A percentile compares a stretch with the other conserved stretches of the same genome.
Conservation (phyloP, 64 coral and sea anemone species). For the Porites lutea region DNA sequence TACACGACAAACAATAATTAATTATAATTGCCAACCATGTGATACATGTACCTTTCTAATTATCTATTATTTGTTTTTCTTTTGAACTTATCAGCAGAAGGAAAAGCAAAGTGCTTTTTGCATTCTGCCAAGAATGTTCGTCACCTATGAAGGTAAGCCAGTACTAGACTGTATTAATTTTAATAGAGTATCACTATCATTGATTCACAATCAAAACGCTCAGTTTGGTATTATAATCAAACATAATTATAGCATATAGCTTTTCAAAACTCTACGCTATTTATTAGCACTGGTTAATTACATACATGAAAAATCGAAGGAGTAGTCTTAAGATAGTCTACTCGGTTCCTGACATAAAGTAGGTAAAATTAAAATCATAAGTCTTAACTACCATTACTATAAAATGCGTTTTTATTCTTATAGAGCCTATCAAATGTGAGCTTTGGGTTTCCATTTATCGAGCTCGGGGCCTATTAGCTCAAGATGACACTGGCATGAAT, state of each 20-base stretch:
- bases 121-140: slow-evolving; percentile 82
- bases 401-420: background rate
- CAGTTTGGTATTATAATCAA: no score
- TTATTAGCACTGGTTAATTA: no score
- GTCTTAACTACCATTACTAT: background rate
- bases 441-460: slow-evolving; percentile 58
- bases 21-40: no score
- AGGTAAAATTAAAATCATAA: no score
- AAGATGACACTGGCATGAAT: slow-evolving; percentile 53
- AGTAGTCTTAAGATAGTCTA: no score
- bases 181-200: background rate
- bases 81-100: background rate
- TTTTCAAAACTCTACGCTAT: no score
- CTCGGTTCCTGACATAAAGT: no score
- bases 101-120: slow-evolving; percentile 39
- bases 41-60: no score
- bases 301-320: no score
- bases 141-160: slow-evolving; percentile 73
- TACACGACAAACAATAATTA: no score
- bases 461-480: slow-evolving; percentile 51
- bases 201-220: background rate
- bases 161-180: no score
- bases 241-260: no score
- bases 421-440: slow-evolving; percentile 25
- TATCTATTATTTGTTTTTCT: background rate